phyloP scores from a whole-genome alignment of 1,140 invertebrate species.

The Drosophila watanabei region DNA sequence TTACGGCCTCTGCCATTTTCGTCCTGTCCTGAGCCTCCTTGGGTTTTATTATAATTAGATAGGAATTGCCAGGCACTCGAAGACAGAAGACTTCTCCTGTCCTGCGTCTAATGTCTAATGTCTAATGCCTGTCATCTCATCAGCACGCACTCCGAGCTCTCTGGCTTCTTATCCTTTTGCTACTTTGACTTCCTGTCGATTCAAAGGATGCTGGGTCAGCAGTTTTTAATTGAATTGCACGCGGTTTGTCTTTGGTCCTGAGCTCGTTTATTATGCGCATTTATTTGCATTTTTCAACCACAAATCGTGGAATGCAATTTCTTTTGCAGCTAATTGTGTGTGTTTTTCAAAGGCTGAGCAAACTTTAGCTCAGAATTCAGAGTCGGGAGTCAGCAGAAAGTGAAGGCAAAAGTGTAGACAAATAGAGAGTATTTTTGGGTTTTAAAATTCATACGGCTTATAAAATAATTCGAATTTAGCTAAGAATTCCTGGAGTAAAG shows the following conservation, averaged over 20 bases:
- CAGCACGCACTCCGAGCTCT: conserved; percentile 28
- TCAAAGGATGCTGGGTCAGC: conserved; percentile 50
- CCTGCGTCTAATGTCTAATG: conserved; percentile 42
- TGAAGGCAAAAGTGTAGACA: conserved; percentile 11
- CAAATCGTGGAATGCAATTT: conserved; percentile 61
- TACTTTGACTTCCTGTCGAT: conserved; percentile 55
- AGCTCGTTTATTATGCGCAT: conserved; percentile 67
- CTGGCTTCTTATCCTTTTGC: conserved; percentile 48
- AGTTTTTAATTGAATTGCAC: conserved; percentile 84
- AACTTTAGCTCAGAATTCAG: conserved; percentile 15
- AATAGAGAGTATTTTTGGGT: neutral
- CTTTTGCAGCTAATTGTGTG: conserved; percentile 39
- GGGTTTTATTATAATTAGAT: conserved; percentile 73
- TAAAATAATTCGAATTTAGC: neutral
- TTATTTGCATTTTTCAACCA: conserved; percentile 70
- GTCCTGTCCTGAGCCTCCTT: conserved; percentile 19
- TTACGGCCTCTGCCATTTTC: conserved; percentile 37
- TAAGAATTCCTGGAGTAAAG: neutral
- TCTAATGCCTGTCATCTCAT: conserved; percentile 51
- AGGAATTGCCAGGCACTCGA: conserved; percentile 47
- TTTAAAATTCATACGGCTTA: neutral
- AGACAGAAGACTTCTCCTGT: conserved; percentile 31
- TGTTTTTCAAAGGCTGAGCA: conserved; percentile 43
- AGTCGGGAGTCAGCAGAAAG: conserved; percentile 51
- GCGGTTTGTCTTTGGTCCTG: conserved; percentile 32